A percentile compares a stretch with the other conserved stretches of the same genome.
Evolutionary conservation across 2,797 vertebrate species (phyloP).

Genomic region (Masticophis lateralis): DNA sequence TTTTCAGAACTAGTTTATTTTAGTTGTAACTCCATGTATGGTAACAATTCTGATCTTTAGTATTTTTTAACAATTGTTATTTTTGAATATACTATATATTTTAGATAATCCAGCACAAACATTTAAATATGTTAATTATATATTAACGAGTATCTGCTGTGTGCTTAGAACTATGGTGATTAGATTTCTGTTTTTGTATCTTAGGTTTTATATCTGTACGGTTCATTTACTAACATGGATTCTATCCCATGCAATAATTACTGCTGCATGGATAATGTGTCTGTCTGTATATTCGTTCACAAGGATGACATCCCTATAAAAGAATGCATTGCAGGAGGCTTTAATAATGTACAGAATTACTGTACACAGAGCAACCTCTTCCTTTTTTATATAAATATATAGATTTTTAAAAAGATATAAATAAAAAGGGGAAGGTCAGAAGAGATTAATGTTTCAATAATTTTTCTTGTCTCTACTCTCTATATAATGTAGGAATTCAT

Average conservation of each 20-base stretch:
- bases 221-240: background rate
- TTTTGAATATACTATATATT: background rate
- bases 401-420: no score
- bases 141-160: background rate
- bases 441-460: background rate
- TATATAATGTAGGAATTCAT: background rate
- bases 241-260: background rate
- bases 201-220: background rate
- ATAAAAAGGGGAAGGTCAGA: background rate
- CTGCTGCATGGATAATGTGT: background rate
- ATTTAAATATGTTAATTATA: background rate
- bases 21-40: background rate
- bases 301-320: slow-evolving; percentile 15
- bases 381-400: background rate
- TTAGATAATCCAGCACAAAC: background rate
- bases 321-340: slow-evolving; percentile 25
- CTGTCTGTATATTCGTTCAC: background rate
- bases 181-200: background rate
- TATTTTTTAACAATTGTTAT: background rate
- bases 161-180: background rate
- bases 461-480: background rate
- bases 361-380: slow-evolving; percentile 27
- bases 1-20: background rate
- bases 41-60: background rate
- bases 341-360: slow-evolving; percentile 3